Conservation (phyloP, 2,888 invertebrate genomes). For the Oligia fasciuncula region DNA sequence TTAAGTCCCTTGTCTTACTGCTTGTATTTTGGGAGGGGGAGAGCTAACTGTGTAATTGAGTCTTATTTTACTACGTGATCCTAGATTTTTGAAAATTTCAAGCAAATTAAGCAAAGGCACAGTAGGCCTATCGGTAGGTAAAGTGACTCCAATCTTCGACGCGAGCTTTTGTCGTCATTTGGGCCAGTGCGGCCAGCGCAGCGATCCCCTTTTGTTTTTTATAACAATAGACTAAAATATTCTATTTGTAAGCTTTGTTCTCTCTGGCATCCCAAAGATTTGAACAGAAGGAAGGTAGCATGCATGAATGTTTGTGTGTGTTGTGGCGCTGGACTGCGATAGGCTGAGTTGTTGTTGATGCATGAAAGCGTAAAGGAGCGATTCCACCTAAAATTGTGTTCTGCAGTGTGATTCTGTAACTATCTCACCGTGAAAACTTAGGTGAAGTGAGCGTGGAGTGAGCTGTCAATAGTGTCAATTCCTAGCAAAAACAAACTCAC, state of each 20-base stretch:
- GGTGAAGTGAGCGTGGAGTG: too few species aligned
- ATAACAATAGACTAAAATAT: constrained; percentile 24
- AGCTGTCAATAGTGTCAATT: too few species aligned
- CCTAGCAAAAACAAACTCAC: too few species aligned
- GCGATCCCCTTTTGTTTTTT: constrained; percentile 27
- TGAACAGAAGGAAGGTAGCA: not conserved
- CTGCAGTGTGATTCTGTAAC: not conserved
- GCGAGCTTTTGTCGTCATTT: constrained; percentile 31
- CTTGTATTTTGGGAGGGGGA: not conserved
- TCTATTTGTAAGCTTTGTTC: not conserved
- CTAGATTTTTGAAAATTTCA: not conserved
- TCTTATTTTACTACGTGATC: not conserved
- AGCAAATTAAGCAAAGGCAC: not conserved
- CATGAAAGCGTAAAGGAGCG: not conserved
- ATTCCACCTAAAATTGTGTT: not conserved
- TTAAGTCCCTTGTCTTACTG: not conserved
- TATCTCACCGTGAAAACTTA: too few species aligned
- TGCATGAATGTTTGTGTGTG: not conserved
- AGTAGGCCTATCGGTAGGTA: not conserved
- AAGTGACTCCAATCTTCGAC: constrained; percentile 6
- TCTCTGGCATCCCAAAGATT: not conserved
- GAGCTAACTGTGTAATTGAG: too few species aligned
- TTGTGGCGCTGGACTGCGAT: not conserved
- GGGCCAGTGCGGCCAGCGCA: constrained; percentile 10
- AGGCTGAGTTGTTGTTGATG: not conserved